These are phyloP conservation scores for Corythornis cristatus DNA, from an alignment of 2,113 vertebrate genomes.

Conservation along the genomic window DNA sequence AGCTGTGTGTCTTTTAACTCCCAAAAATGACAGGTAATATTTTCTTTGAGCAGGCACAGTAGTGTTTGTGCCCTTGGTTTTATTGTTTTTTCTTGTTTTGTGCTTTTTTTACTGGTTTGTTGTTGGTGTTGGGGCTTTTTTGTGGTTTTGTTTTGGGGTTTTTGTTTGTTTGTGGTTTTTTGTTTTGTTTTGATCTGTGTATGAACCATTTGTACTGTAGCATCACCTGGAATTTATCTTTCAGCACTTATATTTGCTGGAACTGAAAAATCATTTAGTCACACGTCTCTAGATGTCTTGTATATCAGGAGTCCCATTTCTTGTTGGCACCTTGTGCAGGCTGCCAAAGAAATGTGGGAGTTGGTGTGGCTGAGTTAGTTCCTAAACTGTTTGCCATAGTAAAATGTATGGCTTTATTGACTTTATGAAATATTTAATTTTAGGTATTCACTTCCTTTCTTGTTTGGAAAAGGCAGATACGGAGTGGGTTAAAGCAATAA, in stretches of 20 bases:
- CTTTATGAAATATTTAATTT: neutral
- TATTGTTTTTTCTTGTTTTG: neutral
- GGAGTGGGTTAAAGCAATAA: neutral
- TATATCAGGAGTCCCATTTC: neutral
- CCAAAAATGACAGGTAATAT: neutral
- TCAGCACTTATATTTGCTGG: neutral
- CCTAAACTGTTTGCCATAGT: rapidly evolving
- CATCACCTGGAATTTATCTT: neutral
- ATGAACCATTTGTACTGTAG: neutral
- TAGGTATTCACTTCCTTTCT: neutral
- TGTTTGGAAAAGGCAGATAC: constrained; percentile 4
- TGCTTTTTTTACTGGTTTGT: too few species aligned
- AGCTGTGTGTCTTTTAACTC: neutral
- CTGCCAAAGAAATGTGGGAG: neutral
- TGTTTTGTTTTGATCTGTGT: neutral
- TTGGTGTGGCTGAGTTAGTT: neutral
- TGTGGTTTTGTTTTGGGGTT: too few species aligned
- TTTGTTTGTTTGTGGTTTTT: too few species aligned
- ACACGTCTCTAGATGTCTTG: neutral
- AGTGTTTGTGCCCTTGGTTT: neutral
- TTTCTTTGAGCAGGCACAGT: neutral
- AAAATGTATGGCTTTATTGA: neutral
- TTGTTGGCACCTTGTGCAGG: neutral
- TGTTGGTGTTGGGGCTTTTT: too few species aligned
- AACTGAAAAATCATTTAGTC: neutral